Conservation (phyloP, 2,113 vertebrate genomes). For the Antechinus stuartii region DNA sequence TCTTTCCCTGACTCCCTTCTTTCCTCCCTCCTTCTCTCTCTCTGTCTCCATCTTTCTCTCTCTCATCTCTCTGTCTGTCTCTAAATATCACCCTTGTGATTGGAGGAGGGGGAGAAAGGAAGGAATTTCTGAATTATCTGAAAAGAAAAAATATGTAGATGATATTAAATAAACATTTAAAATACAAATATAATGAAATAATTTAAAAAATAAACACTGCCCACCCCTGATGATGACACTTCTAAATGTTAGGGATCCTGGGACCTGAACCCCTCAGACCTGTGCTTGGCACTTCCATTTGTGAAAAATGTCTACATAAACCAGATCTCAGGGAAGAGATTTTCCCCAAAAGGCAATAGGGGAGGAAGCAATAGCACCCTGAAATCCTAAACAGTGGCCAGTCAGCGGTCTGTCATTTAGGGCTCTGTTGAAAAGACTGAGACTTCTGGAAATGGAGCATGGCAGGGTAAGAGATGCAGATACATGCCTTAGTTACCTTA, state of each 20-base stretch:
- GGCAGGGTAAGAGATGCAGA: background rate
- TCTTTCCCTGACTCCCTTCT: too few species aligned
- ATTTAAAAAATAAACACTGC: background rate
- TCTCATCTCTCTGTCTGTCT: too few species aligned
- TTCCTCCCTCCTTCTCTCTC: background rate
- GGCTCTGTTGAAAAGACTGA: background rate
- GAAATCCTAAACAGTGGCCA: background rate
- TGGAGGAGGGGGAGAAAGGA: background rate
- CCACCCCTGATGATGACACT: background rate
- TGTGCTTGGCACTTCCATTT: background rate
- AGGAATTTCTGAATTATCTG: background rate
- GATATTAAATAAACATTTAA: background rate
- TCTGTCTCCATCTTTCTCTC: too few species aligned
- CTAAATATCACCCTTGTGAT: background rate
- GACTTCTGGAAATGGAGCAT: background rate
- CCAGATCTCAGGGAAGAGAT: background rate
- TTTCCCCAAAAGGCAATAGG: background rate
- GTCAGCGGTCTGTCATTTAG: background rate
- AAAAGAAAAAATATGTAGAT: background rate
- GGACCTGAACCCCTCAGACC: background rate
- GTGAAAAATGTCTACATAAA: background rate
- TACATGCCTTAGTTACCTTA: background rate
- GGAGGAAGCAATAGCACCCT: background rate
- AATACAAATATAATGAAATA: background rate
- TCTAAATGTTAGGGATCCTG: background rate